Base-by-base conservation (phyloP, 2,797 vertebrate genomes). In the Hydrocynus forskahlii region DNA sequence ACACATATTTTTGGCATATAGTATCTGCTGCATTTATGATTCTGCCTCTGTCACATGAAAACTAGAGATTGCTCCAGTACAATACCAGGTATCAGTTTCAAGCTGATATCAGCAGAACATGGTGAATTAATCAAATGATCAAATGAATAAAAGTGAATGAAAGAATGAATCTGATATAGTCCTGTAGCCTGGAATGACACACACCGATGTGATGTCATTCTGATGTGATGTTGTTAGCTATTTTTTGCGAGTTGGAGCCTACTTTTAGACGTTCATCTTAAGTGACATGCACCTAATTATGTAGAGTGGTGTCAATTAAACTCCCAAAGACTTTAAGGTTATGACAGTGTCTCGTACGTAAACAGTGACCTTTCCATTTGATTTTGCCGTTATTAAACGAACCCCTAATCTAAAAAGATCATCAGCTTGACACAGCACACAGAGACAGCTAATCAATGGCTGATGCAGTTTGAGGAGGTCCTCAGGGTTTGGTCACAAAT, bases 351-450 rank as follows among this genome's bases (percentile, higher is more conserved):
- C 45, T 14, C 45, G 21, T 66, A 23, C 76, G 38, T 66, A 76
- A 76, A 75, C 14, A 25, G 38, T 23, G 29, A 84, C 85, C 72
- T 86, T 87, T 82, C 87, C 0, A 43, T 70, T 74, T 43, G 85
- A 86, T 89, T 86, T 88, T 86, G 86, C 74, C 62, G 17, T 87
- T 81, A 88, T 91, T 69, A 85, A 84, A 90, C 88, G 0, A 87
- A 88, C 80, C 67, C 76, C 81, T 88, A 78, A 87, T 82, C 59
- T 79, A 67, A 17, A 76, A 50, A 78, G 78, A 76, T 82, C 76
- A 86, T 76, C 64, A 76, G 54, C n/a, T 52, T 82, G 76, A 79
- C 81, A 81, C 67, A 84, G 77, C 76, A 80, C 12, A 5, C 45
- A 76, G 67, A 74, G 60, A 25, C 78, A 84, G 76, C 14, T 52